These are phyloP conservation scores for Amphipyra tragopoginis DNA, from an alignment of 2,888 invertebrate genomes.

Conservation along the genomic window DNA sequence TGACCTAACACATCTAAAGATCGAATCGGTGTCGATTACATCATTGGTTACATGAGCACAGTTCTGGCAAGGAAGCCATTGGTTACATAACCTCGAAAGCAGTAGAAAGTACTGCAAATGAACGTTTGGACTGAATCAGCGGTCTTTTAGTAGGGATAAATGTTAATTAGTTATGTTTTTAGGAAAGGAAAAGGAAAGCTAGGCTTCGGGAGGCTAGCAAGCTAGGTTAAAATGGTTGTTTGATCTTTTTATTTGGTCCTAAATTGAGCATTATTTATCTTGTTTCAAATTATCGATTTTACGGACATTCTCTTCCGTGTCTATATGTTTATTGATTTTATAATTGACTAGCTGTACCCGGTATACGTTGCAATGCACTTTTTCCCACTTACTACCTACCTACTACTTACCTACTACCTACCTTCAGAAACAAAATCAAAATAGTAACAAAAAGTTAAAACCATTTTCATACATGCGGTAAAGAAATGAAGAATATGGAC, in stretches of 20 bases:
- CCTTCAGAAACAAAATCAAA: too few species aligned
- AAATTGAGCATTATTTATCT: too few species aligned
- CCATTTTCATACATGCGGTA: too few species aligned
- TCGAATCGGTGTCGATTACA: conserved; percentile 50
- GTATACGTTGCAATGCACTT: too few species aligned
- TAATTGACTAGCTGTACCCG: too few species aligned
- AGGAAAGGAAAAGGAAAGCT: conserved; percentile 5
- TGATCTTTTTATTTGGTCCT: not conserved
- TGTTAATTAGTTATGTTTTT: conserved; percentile 45
- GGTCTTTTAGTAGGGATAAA: conserved; percentile 30
- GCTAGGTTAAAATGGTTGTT: not conserved
- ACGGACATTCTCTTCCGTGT: too few species aligned
- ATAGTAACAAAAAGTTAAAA: too few species aligned
- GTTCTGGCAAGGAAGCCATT: conserved; percentile 55
- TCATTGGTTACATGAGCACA: conserved; percentile 56
- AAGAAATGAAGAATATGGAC: too few species aligned
- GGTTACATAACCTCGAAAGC: conserved; percentile 58
- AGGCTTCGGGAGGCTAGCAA: not conserved
- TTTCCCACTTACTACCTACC: too few species aligned
- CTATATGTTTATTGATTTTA: too few species aligned
- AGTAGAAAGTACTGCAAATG: conserved; percentile 46
- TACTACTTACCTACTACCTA: too few species aligned
- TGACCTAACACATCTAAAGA: conserved; percentile 44
- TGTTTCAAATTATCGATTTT: too few species aligned
- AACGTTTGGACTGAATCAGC: conserved; percentile 27